Conservation (phyloP, 2,888 invertebrate species). For the Druceiella hillmani region DNA sequence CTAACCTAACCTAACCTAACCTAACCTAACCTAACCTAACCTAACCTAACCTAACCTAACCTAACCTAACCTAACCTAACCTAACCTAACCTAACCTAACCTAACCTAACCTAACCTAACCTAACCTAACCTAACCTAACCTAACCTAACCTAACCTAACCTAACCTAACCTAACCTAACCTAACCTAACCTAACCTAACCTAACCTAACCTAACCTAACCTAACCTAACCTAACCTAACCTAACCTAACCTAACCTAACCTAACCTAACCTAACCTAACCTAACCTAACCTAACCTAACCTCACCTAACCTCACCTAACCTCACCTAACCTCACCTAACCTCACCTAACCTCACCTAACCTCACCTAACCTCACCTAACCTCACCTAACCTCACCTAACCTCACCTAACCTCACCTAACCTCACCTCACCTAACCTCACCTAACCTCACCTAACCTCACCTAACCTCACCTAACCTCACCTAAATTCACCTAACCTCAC, state of each 20-base stretch:
- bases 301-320: background rate
- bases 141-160: conserved; percentile 9
- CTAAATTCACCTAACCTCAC: background rate
- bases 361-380: background rate
- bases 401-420: background rate
- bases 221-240: conserved; percentile 1
- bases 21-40: conserved; percentile 9
- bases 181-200: conserved; percentile 2
- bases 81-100: conserved; percentile 8
- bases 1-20: conserved; percentile 9
- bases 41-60: conserved; percentile 9
- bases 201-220: conserved; percentile 1
- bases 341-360: background rate
- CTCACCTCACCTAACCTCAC: background rate
- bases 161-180: conserved; percentile 5
- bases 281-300: conserved; percentile 1
- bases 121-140: conserved; percentile 9
- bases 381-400: background rate
- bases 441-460: background rate
- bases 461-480: background rate
- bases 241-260: conserved; percentile 1
- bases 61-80: conserved; percentile 8
- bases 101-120: conserved; percentile 9
- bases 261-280: conserved; percentile 1
- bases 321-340: background rate